Conservation (phyloP, 2,113 vertebrate species). For the Rhinolophus sinicus region DNA sequence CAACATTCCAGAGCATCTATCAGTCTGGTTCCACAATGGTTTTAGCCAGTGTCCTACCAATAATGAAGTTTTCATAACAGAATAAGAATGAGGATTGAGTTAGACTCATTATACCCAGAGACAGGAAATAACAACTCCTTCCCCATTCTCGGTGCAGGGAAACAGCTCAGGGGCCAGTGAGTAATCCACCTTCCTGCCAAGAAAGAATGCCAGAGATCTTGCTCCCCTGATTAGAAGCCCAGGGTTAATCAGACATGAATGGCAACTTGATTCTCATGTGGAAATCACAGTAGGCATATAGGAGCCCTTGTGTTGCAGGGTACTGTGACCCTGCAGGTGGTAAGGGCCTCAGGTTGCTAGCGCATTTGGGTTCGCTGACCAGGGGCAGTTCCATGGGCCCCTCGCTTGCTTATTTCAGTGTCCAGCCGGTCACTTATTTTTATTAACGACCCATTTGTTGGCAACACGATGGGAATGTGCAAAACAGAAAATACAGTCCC, state of each 20-base stretch:
- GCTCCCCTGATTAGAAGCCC: not conserved
- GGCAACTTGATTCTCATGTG: rapidly evolving
- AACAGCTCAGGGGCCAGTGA: not conserved
- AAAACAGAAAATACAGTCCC: not conserved
- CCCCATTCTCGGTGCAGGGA: not conserved
- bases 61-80: not conserved
- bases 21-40: not conserved
- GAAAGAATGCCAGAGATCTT: not conserved
- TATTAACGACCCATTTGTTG: not conserved
- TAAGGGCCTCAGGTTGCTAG: not conserved
- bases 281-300: rapidly evolving
- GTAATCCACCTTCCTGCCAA: not conserved
- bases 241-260: not conserved
- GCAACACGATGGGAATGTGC: not conserved
- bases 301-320: not conserved
- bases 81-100: not conserved
- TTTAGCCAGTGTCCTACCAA: not conserved
- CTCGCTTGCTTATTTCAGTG: not conserved
- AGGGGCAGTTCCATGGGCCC: not conserved
- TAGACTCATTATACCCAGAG: not conserved
- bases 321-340: rapidly evolving
- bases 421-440: not conserved
- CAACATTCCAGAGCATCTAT: not conserved
- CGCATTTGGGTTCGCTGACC: not conserved
- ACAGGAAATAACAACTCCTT: slow-evolving; percentile 28